These are phyloP conservation scores for Paralichthys olivaceus DNA, from an alignment of 2,113 vertebrate species.

Conservation along the genomic window DNA sequence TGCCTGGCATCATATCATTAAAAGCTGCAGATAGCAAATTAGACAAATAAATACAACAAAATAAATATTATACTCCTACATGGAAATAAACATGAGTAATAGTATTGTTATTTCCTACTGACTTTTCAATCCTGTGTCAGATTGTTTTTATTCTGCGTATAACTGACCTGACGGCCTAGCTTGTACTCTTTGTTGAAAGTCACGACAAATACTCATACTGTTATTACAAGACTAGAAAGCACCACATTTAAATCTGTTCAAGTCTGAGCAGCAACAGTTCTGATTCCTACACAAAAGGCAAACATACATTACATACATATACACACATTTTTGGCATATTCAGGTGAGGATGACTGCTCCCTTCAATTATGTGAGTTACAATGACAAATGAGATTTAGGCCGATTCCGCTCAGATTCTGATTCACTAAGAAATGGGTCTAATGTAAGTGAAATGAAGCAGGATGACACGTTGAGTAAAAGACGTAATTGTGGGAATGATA, in stretches of 20 bases:
- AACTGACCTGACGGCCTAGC: neutral
- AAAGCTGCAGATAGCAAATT: conserved; percentile 13
- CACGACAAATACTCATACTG: neutral
- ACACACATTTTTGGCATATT: neutral
- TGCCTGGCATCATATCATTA: neutral
- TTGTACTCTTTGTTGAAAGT: conserved; percentile 5
- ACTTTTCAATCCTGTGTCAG: neutral
- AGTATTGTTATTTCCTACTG: neutral
- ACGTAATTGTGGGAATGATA: no score
- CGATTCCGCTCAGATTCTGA: neutral
- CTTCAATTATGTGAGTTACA: conserved; percentile 36
- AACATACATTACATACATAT: neutral
- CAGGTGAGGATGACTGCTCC: conserved; percentile 15
- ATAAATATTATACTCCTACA: conserved; percentile 23
- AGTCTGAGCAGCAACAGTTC: conserved; percentile 33
- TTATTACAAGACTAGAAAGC: neutral
- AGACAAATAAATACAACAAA: conserved; percentile 41
- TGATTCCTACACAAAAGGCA: conserved; percentile 11
- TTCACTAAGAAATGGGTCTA: neutral
- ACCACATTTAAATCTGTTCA: conserved; percentile 15
- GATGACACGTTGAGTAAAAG: neutral
- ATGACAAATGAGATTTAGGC: conserved; percentile 16
- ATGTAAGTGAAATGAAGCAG: conserved; percentile 1
- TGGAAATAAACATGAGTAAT: conserved; percentile 1
- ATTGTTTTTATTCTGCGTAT: conserved; percentile 1